These are phyloP conservation scores for Acestrorhynchus altus DNA, from an alignment of 2,797 vertebrate species.

Conservation along the genomic window DNA sequence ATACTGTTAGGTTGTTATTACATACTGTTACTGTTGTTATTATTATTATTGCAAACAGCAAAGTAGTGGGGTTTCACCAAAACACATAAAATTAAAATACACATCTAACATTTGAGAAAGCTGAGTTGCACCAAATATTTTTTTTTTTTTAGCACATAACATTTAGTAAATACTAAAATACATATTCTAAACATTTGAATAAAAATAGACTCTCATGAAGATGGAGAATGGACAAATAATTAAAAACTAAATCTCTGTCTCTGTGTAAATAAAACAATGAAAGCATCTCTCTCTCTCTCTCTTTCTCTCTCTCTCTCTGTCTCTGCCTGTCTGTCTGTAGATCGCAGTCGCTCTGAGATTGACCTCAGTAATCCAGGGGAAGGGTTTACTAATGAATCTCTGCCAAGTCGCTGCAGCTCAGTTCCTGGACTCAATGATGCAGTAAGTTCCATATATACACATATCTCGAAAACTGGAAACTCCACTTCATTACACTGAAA, in stretches of 20 bases:
- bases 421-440: slow-evolving; percentile 87
- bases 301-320: slow-evolving; percentile 23
- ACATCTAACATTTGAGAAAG: too few species aligned
- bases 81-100: too few species aligned
- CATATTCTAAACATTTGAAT: too few species aligned
- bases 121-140: too few species aligned
- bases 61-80: too few species aligned
- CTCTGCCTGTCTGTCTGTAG: slow-evolving; percentile 67
- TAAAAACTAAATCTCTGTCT: background rate
- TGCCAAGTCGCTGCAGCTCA: slow-evolving; percentile 86
- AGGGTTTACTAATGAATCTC: slow-evolving; percentile 82
- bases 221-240: too few species aligned
- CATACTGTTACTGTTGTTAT: too few species aligned
- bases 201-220: too few species aligned
- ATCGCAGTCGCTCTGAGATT: slow-evolving; percentile 89
- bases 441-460: slow-evolving; percentile 74
- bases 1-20: too few species aligned
- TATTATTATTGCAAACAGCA: too few species aligned
- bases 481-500: background rate
- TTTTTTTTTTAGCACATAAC: too few species aligned
- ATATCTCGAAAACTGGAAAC: background rate
- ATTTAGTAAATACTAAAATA: too few species aligned
- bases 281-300: slow-evolving; percentile 2
- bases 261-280: background rate
- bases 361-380: slow-evolving; percentile 85